A percentile compares a stretch with the other conserved stretches of the same genome.
Evolutionary conservation across 2,113 vertebrate genomes (phyloP).

Genomic region (Paradoxurus hermaphroditus): DNA sequence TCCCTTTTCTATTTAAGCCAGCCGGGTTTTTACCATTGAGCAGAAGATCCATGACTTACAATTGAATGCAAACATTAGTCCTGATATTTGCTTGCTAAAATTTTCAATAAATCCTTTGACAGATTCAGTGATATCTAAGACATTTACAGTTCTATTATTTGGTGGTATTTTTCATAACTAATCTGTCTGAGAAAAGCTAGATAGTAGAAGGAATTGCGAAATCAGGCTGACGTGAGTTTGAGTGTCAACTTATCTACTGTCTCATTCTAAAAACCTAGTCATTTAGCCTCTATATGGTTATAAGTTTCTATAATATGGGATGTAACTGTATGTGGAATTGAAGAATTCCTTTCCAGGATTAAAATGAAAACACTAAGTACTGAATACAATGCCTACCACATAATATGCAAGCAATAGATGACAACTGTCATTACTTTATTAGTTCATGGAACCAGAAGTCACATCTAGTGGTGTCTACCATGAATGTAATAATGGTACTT

Average conservation of each 20-base stretch:
- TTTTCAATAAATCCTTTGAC: neutral
- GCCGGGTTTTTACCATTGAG: neutral
- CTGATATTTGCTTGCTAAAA: neutral
- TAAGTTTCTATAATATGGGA: neutral
- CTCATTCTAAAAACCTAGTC: neutral
- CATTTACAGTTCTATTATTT: neutral
- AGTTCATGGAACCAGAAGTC: neutral
- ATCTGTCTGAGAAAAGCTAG: neutral
- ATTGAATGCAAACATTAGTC: neutral
- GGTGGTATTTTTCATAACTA: neutral
- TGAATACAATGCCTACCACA: neutral
- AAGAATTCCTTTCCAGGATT: neutral
- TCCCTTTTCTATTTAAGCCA: neutral
- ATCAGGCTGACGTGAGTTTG: neutral
- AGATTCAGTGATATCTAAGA: neutral
- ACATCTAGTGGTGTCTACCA: neutral
- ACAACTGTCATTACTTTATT: neutral
- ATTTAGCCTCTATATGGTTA: neutral
- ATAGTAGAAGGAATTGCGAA: neutral
- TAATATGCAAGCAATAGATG: neutral
- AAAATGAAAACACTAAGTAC: neutral
- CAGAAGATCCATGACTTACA: neutral
- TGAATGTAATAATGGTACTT: neutral
- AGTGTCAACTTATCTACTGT: neutral
- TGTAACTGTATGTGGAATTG: neutral